Evolutionary conservation across 1,140 invertebrate species (phyloP).

Genomic region (Pseudomyrmex sp.): DNA sequence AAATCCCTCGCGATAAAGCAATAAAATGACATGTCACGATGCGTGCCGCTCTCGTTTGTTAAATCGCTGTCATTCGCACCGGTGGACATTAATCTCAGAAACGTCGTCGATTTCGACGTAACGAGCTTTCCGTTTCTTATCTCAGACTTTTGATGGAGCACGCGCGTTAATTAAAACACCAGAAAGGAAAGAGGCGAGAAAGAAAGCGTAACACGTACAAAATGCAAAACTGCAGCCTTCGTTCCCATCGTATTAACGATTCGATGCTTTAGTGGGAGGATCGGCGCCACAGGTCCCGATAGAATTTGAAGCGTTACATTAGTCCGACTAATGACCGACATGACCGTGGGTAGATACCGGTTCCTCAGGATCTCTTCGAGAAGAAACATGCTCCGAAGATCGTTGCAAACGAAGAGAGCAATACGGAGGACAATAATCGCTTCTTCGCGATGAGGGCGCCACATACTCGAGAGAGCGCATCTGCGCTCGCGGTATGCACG

Average conservation of each 20-base stretch:
- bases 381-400: constrained; percentile 63
- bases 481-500: constrained; percentile 9
- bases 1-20: constrained; percentile 28
- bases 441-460: constrained; percentile 67
- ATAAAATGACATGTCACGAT: constrained; percentile 15
- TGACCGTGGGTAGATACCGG: constrained; percentile 81
- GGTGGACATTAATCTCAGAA: constrained; percentile 40
- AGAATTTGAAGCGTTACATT: constrained; percentile 79
- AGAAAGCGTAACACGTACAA: constrained; percentile 19
- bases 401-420: constrained; percentile 55
- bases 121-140: constrained; percentile 50
- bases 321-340: constrained; percentile 81
- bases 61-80: constrained; percentile 52
- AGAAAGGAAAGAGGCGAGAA: no score
- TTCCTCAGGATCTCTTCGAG: constrained; percentile 66
- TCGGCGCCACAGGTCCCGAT: constrained; percentile 65
- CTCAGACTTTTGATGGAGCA: constrained; percentile 28
- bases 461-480: constrained; percentile 56
- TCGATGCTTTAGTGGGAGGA: constrained; percentile 67
- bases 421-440: constrained; percentile 49
- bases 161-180: constrained; percentile 39
- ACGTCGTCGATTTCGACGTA: constrained; percentile 39
- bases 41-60: constrained; percentile 12
- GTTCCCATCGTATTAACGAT: constrained; percentile 64
- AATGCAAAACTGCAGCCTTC: constrained; percentile 55